Conservation (phyloP, 2,888 invertebrate species). For the Xylocampa areola region DNA sequence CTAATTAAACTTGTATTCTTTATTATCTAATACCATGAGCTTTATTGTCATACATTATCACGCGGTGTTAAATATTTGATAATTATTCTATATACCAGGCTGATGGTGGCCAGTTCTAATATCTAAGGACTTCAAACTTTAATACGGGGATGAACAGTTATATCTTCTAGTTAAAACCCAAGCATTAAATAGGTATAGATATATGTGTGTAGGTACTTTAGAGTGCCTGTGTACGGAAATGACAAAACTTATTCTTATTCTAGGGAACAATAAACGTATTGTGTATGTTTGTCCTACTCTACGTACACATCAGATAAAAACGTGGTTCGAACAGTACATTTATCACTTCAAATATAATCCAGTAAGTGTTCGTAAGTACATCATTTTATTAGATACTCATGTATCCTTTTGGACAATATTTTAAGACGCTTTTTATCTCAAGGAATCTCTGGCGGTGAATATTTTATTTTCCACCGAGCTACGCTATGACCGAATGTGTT, state of each 20-base stretch:
- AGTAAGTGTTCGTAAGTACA: constrained; percentile 22
- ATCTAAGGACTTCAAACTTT: too few relatives aligned
- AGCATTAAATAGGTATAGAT: too few relatives aligned
- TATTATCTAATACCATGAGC: too few relatives aligned
- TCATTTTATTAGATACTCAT: constrained; percentile 36
- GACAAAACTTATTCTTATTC: constrained; percentile 12
- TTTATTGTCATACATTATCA: too few relatives aligned
- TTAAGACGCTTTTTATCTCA: constrained; percentile 61
- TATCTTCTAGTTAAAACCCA: too few relatives aligned
- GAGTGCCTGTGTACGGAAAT: too few relatives aligned
- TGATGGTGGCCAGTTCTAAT: too few relatives aligned
- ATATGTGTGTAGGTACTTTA: too few relatives aligned
- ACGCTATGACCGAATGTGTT: constrained; percentile 73
- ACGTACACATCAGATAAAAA: constrained; percentile 10
- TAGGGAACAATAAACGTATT: constrained; percentile 18
- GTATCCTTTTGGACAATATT: constrained; percentile 55
- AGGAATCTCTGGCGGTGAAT: constrained; percentile 71
- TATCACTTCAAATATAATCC: constrained; percentile 28
- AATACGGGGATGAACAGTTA: too few relatives aligned
- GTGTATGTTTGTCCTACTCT: constrained; percentile 17
- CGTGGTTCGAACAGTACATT: constrained; percentile 17
- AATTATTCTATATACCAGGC: too few relatives aligned
- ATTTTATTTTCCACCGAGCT: constrained; percentile 74
- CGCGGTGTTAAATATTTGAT: too few relatives aligned
- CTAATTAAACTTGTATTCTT: too few relatives aligned